Percentiles rank a stretch among this genome's conserved stretches.
phyloP scores from a whole-genome alignment of 2,888 invertebrate species.

The Heteromyza rotundicornis region DNA sequence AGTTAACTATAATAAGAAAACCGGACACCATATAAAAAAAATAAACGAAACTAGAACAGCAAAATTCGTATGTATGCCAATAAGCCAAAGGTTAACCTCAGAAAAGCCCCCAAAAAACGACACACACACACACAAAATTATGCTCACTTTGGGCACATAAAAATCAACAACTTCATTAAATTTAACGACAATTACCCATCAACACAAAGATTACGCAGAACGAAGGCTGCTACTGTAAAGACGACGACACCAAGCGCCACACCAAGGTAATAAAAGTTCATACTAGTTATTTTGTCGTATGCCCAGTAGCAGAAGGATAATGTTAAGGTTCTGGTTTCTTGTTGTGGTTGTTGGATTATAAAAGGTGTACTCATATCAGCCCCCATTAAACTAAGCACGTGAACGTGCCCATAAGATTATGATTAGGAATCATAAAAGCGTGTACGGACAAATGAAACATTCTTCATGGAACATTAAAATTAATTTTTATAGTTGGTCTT shows the following conservation, averaged over 20 bases:
- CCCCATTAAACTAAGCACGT: not conserved
- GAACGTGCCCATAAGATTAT: not conserved
- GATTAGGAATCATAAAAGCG: not conserved
- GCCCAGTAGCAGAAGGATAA: too few relatives aligned
- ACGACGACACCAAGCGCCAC: not conserved
- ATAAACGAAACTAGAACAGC: too few relatives aligned
- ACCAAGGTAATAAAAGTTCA: conserved; percentile 1
- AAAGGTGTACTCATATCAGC: too few relatives aligned
- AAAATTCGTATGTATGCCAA: too few relatives aligned
- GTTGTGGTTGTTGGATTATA: too few relatives aligned
- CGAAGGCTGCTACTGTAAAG: not conserved
- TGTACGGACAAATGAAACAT: not conserved
- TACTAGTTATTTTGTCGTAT: too few relatives aligned
- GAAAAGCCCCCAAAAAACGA: too few relatives aligned
- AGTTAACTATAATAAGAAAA: too few relatives aligned
- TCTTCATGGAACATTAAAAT: too few relatives aligned
- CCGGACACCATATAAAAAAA: too few relatives aligned
- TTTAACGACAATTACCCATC: conserved; percentile 20
- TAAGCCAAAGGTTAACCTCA: too few relatives aligned
- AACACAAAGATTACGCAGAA: conserved; percentile 4
- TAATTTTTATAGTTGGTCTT: too few relatives aligned
- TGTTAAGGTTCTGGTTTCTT: not conserved
- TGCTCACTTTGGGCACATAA: conserved; percentile 13
- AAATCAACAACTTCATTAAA: conserved; percentile 22
- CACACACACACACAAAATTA: not conserved